Base-by-base conservation (phyloP, 2,797 vertebrate species). In the Atherinosoma microstoma region DNA sequence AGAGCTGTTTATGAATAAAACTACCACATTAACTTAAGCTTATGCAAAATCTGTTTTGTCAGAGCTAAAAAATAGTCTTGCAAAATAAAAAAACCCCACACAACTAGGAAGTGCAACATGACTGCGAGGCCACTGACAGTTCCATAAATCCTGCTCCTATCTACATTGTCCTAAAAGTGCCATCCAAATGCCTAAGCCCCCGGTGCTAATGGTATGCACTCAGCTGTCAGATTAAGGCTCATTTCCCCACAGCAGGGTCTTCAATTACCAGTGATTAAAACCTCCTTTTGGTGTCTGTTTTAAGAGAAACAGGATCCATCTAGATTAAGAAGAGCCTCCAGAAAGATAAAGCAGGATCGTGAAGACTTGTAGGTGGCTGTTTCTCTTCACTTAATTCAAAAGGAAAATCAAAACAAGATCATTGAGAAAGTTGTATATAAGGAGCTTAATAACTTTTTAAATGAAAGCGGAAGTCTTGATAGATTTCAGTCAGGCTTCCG, bases 241-340 rank as follows among this genome's bases (percentile, higher is more conserved):
- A 91, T 94, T 94, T 92, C 86, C 83, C 91, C 91, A 76, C 93
- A 93, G 91, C 92, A 86, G 90, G 90, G 79, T 93, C 87, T 89
- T 92, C 90, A 92, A 91, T 94, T 93, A 93, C 84, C 87, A 84
- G 71, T 91, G 92, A 94, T 94, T 94, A 92, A 95, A 92, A 85
- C 74, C 86, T 53, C 79, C 82, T 76, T 85, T 89, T 79, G 73
- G 82, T 86, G 77, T 89, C 64, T 66, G 76, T 82, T 90, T 86
- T 82, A 84, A 85, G 60, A 82, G 77, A 86, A 87, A 78, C 70
- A 13, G 71, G 47, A 82, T 80, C 58, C 9, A 64, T 79, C 45
- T 67, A 77, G 81, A 89, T 88, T 83, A 82, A 68, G 71, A 73
- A 58, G 75, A 67, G 66, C 62, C 69, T 64, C 51, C n/a, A 73